Percentiles rank a stretch among this genome's conserved stretches.
These are phyloP conservation scores for Portunus trituberculatus DNA, from an alignment of 1,140 invertebrate species.

Conservation along the genomic window DNA sequence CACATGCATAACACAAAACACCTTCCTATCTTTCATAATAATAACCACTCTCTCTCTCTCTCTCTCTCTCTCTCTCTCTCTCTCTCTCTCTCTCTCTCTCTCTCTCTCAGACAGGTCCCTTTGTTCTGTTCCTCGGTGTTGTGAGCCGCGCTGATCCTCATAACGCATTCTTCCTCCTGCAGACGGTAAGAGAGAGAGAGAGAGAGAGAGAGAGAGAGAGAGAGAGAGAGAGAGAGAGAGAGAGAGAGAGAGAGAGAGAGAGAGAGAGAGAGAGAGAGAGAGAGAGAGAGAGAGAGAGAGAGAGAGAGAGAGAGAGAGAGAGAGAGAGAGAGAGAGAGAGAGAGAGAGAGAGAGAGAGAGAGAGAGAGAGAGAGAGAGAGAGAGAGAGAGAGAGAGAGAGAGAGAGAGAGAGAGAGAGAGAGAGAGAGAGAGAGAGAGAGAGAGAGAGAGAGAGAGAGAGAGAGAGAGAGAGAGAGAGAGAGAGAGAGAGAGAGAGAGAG, in stretches of 20 bases:
- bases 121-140: constrained; percentile 61
- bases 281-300: too few species aligned
- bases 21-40: neutral
- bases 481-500: neutral
- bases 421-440: too few species aligned
- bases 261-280: too few species aligned
- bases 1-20: neutral
- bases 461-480: neutral
- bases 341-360: neutral
- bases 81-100: neutral
- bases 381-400: neutral
- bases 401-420: neutral
- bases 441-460: neutral
- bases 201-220: too few species aligned
- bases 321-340: too few species aligned
- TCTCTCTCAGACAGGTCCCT: constrained; percentile 38
- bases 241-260: neutral
- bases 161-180: constrained; percentile 59
- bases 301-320: neutral
- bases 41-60: neutral
- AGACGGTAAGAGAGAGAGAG: constrained; percentile 44
- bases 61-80: constrained; percentile 14
- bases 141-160: constrained; percentile 39
- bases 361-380: neutral
- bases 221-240: neutral